Base-by-base conservation (phyloP, 2,113 vertebrate species). In the Eonycteris spelaea region DNA sequence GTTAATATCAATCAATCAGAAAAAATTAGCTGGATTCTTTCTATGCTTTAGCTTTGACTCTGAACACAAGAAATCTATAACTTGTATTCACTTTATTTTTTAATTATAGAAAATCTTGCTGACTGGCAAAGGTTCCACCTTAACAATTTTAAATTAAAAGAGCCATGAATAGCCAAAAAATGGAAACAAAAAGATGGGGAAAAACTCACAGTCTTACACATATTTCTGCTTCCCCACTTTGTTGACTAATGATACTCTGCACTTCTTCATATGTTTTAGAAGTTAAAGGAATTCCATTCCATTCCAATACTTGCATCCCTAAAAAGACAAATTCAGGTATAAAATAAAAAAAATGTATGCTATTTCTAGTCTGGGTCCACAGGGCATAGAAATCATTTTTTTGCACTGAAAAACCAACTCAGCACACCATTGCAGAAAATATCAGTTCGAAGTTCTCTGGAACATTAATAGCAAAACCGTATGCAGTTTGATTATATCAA, bases 241-340 rank as follows among this genome's bases (percentile, higher is more conserved):
- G 99, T 93, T 99, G 99, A 95, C 98, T 98, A 98, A 99, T 98
- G 97, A 99, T 99, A 98, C 98, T 99, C 94, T 99, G 99, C 59
- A 99, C 99, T 98, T 99, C 99, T 98, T 99, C 99, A 33, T 99
- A 99, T 51, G 99, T 99, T 98, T 99, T 99, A 92, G 99, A 99
- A 4, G 98, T 99, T 98, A 99, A 98, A 90, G 99, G 98, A 79
- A 99, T 98, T 95, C 99, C 99, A 80, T 99, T 99, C 99, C 99
- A 99, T 97, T 99, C 99, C 98, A 99, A 98, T 93, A 99, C 99
- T 98, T 99, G 99, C 99, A 99, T 99, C 98, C 99, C 99, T 99
- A 97, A 68, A 96, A 98, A 94, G 82, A 96, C 13, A 98, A 97
- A 98, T 93, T 35, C 33, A 83, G 95, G 26, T 53, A 96, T 51